These are phyloP conservation scores for Aix galericulata DNA, from an alignment of 2,113 vertebrate species.

Conservation along the genomic window DNA sequence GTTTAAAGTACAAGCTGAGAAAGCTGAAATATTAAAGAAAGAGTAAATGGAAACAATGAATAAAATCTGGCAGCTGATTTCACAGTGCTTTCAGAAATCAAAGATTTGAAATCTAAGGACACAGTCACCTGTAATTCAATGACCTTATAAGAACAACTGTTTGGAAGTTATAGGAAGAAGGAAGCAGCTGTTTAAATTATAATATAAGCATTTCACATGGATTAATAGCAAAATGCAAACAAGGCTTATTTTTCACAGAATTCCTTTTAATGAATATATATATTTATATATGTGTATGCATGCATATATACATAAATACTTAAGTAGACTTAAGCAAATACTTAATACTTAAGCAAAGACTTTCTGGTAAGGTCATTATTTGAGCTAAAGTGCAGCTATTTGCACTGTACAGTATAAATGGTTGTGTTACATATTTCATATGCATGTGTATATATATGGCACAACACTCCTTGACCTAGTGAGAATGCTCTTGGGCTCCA, in stretches of 20 bases:
- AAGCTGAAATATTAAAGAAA: slow-evolving; percentile 44
- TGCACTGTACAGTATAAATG: not conserved
- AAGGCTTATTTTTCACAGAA: not conserved
- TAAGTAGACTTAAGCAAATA: not conserved
- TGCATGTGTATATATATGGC: not conserved
- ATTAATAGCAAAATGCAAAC: not conserved
- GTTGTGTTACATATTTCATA: not conserved
- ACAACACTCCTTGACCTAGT: not conserved
- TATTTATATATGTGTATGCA: not conserved
- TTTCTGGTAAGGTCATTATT: not conserved
- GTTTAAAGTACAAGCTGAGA: not conserved
- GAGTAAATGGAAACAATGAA: slow-evolving; percentile 28
- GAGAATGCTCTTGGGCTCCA: not conserved
- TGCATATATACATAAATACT: not conserved
- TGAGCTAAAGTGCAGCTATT: slow-evolving; percentile 12
- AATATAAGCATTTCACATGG: not conserved
- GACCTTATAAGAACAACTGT: slow-evolving; percentile 17
- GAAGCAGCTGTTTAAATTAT: not conserved
- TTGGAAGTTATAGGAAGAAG: slow-evolving; percentile 19
- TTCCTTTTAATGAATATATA: slow-evolving; percentile 18
- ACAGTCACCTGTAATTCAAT: slow-evolving; percentile 11
- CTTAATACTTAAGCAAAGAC: not conserved
- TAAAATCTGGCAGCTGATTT: slow-evolving; percentile 16
- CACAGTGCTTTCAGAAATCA: not conserved
- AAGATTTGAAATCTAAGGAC: not conserved